Evolutionary conservation across 2,797 vertebrate species (phyloP).

Genomic region (Limnodromus scolopaceus): DNA sequence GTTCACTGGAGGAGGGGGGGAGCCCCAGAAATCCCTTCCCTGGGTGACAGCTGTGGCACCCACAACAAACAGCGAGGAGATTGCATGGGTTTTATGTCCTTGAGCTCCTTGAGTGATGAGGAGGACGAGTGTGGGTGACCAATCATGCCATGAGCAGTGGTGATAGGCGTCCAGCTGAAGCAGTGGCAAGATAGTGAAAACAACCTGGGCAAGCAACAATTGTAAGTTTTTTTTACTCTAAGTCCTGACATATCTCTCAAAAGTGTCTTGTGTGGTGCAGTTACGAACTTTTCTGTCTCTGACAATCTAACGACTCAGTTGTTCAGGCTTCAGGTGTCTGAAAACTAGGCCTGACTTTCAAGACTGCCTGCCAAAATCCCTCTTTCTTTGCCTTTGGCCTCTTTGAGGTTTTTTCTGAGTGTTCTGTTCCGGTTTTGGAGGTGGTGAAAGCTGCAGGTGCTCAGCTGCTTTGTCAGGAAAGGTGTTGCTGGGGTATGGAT

Average conservation of each 20-base stretch:
- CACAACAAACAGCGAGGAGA: accelerated
- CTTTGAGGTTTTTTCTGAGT: neutral
- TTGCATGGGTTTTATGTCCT: accelerated
- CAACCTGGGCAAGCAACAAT: neutral
- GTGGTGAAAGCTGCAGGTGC: neutral
- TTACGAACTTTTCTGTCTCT: neutral
- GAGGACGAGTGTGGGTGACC: neutral
- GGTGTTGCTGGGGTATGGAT: neutral
- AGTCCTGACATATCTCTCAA: neutral
- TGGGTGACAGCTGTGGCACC: neutral
- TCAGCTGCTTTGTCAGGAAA: neutral
- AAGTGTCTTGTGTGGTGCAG: neutral
- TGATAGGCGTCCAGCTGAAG: neutral
- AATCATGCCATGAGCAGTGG: neutral
- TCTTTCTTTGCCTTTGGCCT: neutral
- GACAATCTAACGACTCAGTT: neutral
- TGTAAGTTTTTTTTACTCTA: neutral
- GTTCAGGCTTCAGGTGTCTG: neutral
- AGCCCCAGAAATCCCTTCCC: neutral
- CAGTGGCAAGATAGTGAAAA: neutral
- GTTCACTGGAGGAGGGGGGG: neutral
- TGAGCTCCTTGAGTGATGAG: neutral
- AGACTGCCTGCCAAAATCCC: neutral
- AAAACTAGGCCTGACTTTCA: neutral
- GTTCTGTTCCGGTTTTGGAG: neutral